These are phyloP conservation scores for Vulpes vulpes DNA, from an alignment of 2,113 vertebrate genomes.

Conservation along the genomic window DNA sequence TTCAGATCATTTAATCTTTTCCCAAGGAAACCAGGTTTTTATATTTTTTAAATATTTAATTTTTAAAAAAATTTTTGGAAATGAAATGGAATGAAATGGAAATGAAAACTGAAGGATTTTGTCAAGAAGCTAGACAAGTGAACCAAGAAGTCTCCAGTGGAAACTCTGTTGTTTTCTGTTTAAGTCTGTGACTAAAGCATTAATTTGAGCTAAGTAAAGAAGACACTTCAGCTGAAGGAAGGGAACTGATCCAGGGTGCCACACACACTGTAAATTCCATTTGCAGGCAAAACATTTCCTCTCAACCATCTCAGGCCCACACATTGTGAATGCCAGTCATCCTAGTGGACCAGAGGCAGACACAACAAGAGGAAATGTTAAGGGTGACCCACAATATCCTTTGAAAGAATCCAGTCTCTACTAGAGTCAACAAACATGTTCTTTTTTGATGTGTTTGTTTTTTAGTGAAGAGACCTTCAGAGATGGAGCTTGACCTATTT, in stretches of 20 bases:
- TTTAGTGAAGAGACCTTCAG: slow-evolving; percentile 27
- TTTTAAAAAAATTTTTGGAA: slow-evolving; percentile 73
- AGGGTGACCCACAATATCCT: background rate
- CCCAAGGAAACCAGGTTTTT: slow-evolving; percentile 58
- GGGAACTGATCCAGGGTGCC: slow-evolving; percentile 43
- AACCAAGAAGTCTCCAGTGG: background rate
- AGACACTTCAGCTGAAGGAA: slow-evolving; percentile 51
- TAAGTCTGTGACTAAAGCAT: slow-evolving; percentile 65
- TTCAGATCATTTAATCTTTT: slow-evolving; percentile 77
- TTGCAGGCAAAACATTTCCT: slow-evolving; percentile 5
- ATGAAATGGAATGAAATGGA: background rate
- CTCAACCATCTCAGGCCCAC: slow-evolving; percentile 1
- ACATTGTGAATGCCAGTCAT: background rate
- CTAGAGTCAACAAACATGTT: background rate
- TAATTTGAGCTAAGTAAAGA: slow-evolving; percentile 62
- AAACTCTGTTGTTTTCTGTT: slow-evolving; percentile 65
- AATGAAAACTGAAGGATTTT: background rate
- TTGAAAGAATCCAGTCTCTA: slow-evolving; percentile 22
- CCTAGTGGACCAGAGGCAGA: background rate
- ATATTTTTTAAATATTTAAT: slow-evolving; percentile 8
- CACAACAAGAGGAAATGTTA: background rate
- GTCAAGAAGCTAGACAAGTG: background rate
- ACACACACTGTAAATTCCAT: slow-evolving; percentile 45
- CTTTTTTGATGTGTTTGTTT: background rate
- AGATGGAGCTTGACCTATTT: background rate